These are phyloP conservation scores for Aviceda subcristata DNA, from an alignment of 2,113 vertebrate species.

Conservation along the genomic window DNA sequence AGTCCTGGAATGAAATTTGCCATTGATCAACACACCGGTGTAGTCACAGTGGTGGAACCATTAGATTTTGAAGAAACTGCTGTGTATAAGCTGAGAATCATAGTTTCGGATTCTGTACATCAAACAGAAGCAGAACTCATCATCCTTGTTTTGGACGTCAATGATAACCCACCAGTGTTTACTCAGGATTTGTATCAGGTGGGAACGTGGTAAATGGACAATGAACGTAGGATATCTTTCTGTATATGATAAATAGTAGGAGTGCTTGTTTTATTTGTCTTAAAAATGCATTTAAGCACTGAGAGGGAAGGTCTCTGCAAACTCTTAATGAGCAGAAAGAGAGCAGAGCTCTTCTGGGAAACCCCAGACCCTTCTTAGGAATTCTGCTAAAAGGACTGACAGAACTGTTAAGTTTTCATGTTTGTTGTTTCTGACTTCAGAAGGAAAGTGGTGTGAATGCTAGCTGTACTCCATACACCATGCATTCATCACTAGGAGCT, in stretches of 20 bases:
- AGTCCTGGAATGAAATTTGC: slow-evolving; percentile 77
- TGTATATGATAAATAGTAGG: neutral
- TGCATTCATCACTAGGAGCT: neutral
- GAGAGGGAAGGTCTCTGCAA: neutral
- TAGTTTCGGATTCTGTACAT: slow-evolving; percentile 84
- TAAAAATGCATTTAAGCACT: neutral
- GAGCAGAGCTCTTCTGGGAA: neutral
- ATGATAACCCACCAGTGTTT: slow-evolving; percentile 90
- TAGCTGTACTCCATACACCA: neutral
- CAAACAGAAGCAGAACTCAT: slow-evolving; percentile 74
- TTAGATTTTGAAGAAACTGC: slow-evolving; percentile 85
- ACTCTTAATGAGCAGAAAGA: neutral
- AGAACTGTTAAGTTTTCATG: neutral
- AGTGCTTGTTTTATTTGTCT: neutral
- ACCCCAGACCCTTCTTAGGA: neutral
- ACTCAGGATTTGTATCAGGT: slow-evolving; percentile 85
- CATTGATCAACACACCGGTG: slow-evolving; percentile 79
- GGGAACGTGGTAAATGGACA: neutral
- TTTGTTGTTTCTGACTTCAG: neutral
- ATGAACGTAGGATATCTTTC: neutral
- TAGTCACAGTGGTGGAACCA: slow-evolving; percentile 72
- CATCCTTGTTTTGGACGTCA: slow-evolving; percentile 83
- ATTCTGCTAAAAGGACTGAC: neutral
- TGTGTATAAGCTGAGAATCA: slow-evolving; percentile 71
- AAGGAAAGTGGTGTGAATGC: neutral